Evolutionary conservation across 2,113 vertebrate species (phyloP).

Genomic region (Neolamprologus ventralis): DNA sequence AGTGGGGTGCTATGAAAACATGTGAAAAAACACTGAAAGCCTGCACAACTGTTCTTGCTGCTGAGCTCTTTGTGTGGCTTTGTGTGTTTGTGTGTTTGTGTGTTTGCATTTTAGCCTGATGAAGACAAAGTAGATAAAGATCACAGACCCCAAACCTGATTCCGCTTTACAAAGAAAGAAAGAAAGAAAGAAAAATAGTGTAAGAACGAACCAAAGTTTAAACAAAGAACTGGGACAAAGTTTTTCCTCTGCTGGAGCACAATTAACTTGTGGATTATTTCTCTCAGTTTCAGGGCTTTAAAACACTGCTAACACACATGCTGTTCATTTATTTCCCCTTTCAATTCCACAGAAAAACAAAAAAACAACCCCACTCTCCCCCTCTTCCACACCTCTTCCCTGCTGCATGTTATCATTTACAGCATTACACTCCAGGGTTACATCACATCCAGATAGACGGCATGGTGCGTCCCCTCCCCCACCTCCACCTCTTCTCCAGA

Average conservation of each 20-base stretch:
- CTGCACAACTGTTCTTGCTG: not conserved
- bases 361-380: not conserved
- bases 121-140: not conserved
- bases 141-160: not conserved
- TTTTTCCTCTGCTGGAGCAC: not conserved
- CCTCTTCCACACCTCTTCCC: not conserved
- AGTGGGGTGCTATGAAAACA: conserved; percentile 17
- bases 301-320: not conserved
- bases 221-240: not conserved
- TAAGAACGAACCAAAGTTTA: not conserved
- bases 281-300: not conserved
- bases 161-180: not conserved
- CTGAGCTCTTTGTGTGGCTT: not conserved
- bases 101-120: not conserved
- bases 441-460: conserved; percentile 31
- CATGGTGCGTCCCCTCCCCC: not conserved
- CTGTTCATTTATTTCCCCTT: not conserved
- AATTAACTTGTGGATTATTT: not conserved
- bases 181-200: not conserved
- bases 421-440: conserved; percentile 34
- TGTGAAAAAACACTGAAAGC: conserved; percentile 8
- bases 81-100: not conserved
- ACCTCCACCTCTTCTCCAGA: not conserved
- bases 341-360: not conserved
- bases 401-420: not conserved